Evolutionary conservation across 2,888 invertebrate genomes (phyloP).

Genomic region (Synanthedon formicaeformis): DNA sequence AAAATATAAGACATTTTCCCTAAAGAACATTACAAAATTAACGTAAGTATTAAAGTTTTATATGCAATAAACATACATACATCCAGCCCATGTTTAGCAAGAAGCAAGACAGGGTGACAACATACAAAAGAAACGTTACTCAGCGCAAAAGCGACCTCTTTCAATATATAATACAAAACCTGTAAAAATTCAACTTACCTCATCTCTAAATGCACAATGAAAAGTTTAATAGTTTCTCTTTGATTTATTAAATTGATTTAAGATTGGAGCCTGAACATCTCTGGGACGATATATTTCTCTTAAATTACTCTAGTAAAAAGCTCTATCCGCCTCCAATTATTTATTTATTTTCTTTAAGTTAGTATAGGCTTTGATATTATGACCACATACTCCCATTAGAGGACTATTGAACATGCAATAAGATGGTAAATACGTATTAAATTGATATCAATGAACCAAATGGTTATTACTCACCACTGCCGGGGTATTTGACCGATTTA

Average conservation of each 20-base stretch:
- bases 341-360: slow-evolving; percentile 5
- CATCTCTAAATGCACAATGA: too few relatives aligned
- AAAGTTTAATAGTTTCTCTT: too few relatives aligned
- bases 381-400: slow-evolving; percentile 68
- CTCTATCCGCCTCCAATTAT: slow-evolving; percentile 4
- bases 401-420: slow-evolving; percentile 52
- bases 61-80: not conserved
- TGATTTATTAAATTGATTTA: too few relatives aligned
- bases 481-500: slow-evolving; percentile 87
- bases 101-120: slow-evolving; percentile 54
- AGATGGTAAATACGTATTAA: slow-evolving; percentile 3
- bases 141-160: slow-evolving; percentile 29
- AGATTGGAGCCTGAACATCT: too few relatives aligned
- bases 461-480: slow-evolving; percentile 63
- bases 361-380: slow-evolving; percentile 54
- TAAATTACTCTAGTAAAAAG: not conserved
- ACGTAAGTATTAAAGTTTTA: not conserved
- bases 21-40: too few relatives aligned
- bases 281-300: too few relatives aligned
- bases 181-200: too few relatives aligned
- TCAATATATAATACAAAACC: not conserved
- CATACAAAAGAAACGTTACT: slow-evolving; percentile 19
- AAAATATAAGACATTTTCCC: too few relatives aligned
- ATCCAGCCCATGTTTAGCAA: slow-evolving; percentile 8
- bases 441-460: not conserved